Percentiles rank a stretch among this genome's conserved stretches.
Evolutionary conservation across 2,888 invertebrate species (phyloP).

Genomic region (Invenusta paracnida): DNA sequence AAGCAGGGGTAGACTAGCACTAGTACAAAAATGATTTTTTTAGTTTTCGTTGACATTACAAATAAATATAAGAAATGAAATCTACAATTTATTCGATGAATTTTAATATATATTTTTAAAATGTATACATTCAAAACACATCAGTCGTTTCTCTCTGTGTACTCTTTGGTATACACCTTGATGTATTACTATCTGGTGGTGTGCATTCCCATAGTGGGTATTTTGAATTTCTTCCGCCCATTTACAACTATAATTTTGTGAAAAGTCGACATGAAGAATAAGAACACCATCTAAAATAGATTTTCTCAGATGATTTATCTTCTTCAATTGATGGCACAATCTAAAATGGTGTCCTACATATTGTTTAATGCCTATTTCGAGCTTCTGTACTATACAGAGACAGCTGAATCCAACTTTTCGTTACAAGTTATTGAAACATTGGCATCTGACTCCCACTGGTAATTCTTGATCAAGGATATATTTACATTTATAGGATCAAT

Average conservation of each 20-base stretch:
- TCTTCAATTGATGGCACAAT: conserved; percentile 25
- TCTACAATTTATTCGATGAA: too few relatives aligned
- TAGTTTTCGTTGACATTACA: too few relatives aligned
- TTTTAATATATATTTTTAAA: too few relatives aligned
- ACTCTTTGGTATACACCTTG: too few relatives aligned
- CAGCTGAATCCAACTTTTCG: conserved; percentile 19
- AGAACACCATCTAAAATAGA: background rate
- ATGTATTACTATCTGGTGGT: conserved; percentile 24
- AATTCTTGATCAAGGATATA: conserved; percentile 22
- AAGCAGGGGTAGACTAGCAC: too few relatives aligned
- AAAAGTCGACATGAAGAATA: conserved; percentile 31
- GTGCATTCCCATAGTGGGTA: conserved; percentile 21
- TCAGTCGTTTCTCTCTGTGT: too few relatives aligned
- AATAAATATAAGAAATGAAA: too few relatives aligned
- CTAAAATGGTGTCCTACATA: conserved; percentile 1
- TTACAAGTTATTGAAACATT: conserved; percentile 21
- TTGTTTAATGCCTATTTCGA: conserved; percentile 12
- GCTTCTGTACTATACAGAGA: conserved; percentile 17
- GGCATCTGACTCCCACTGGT: conserved; percentile 19
- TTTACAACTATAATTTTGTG: conserved; percentile 26
- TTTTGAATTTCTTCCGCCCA: conserved; percentile 21
- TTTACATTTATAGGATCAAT: conserved; percentile 9
- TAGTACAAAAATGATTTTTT: too few relatives aligned
- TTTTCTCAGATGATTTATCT: conserved; percentile 16
- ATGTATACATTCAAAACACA: too few relatives aligned